phyloP scores from a whole-genome alignment of 2,113 vertebrate genomes.

The sheep (Ovis aries) region ARS-UI_Ramb_v3.0 NC_056057.1:119151501-119152000 shows the following conservation, averaged over 20 bases:
- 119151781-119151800: background rate
- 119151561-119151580: background rate
- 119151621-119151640: background rate
- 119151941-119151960: background rate
- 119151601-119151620: background rate
- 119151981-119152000: rapidly evolving
- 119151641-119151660: background rate
- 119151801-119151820: background rate
- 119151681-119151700: background rate
- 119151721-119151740: slow-evolving; percentile 14
- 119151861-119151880: background rate
- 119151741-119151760: background rate
- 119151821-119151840: slow-evolving; percentile 65
- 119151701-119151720: background rate
- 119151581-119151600: background rate
- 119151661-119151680: background rate
- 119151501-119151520: rapidly evolving
- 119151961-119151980: rapidly evolving
- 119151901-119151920: background rate
- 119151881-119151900: background rate
- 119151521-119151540: background rate
- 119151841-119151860: slow-evolving; percentile 48
- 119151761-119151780: background rate
- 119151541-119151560: background rate
- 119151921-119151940: background rate